Evolutionary conservation across 1,140 invertebrate species (phyloP).

Genomic region (Musca domestica): DNA sequence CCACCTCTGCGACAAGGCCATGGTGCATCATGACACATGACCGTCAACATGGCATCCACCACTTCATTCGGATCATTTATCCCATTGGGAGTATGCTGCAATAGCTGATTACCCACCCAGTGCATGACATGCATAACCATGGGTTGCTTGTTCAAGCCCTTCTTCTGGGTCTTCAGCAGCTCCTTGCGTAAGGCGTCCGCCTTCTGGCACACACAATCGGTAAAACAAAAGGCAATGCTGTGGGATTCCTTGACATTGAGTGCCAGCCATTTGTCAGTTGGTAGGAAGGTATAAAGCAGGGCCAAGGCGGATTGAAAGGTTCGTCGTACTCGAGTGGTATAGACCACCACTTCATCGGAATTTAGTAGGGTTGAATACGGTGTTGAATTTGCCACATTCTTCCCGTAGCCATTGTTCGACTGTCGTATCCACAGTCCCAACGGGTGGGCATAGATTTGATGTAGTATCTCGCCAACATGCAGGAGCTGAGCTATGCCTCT

Average conservation of each 20-base stretch:
- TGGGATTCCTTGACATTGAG: slow-evolving; percentile 65
- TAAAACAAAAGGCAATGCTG: slow-evolving; percentile 81
- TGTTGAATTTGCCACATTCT: slow-evolving; percentile 30
- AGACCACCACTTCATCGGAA: slow-evolving; percentile 67
- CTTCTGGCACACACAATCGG: slow-evolving; percentile 76
- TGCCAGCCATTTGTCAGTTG: slow-evolving; percentile 55
- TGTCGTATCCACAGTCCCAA: slow-evolving; percentile 55
- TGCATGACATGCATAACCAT: slow-evolving; percentile 60
- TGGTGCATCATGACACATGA: slow-evolving; percentile 77
- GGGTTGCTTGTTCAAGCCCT: slow-evolving; percentile 57
- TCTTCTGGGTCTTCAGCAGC: slow-evolving; percentile 31
- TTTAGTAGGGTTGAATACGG: slow-evolving; percentile 43
- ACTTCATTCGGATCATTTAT: slow-evolving; percentile 67
- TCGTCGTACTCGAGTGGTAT: slow-evolving; percentile 79
- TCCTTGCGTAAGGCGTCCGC: slow-evolving; percentile 57
- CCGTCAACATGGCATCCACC: slow-evolving; percentile 76
- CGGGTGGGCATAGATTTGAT: slow-evolving; percentile 66
- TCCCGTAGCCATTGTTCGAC: slow-evolving; percentile 8
- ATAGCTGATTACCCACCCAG: slow-evolving; percentile 62
- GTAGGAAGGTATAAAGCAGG: slow-evolving; percentile 73
- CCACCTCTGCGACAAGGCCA: slow-evolving; percentile 66
- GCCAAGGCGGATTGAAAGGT: slow-evolving; percentile 87
- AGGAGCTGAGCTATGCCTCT: slow-evolving; percentile 72
- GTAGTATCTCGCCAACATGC: slow-evolving; percentile 70
- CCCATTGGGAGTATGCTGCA: slow-evolving; percentile 64